These are phyloP conservation scores for Zapus hudsonius DNA, from an alignment of 2,113 vertebrate genomes.

Conservation along the genomic window DNA sequence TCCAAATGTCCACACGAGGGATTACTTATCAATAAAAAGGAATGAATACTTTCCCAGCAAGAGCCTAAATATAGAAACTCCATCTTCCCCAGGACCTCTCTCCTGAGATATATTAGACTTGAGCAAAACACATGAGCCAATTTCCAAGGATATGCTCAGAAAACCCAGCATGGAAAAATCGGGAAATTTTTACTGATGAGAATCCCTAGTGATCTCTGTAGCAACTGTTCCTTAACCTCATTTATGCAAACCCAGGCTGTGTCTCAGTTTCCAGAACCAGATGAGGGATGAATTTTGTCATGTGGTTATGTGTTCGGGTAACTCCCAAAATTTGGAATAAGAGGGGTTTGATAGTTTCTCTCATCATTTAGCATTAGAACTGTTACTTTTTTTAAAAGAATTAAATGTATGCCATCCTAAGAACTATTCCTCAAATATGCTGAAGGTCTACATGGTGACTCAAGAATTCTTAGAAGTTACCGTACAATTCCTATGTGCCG, in stretches of 20 bases:
- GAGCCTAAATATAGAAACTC: neutral
- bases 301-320: neutral
- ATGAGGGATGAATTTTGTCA: neutral
- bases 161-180: neutral
- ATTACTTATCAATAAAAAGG: neutral
- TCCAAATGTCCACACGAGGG: neutral
- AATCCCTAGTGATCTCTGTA: neutral
- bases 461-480: neutral
- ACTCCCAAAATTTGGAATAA: neutral
- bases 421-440: too few relatives aligned
- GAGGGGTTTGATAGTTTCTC: neutral
- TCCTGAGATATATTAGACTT: neutral
- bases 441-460: neutral
- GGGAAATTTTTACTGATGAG: neutral
- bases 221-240: neutral
- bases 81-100: neutral
- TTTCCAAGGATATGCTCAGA: neutral
- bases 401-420: too few relatives aligned
- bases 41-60: neutral
- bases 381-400: too few relatives aligned
- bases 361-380: neutral
- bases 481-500: neutral
- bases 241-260: neutral
- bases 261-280: conserved; percentile 5
- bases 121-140: neutral